These are phyloP conservation scores for Eptatretus atami DNA, from an alignment of 2,797 vertebrate genomes.

Conservation along the genomic window DNA sequence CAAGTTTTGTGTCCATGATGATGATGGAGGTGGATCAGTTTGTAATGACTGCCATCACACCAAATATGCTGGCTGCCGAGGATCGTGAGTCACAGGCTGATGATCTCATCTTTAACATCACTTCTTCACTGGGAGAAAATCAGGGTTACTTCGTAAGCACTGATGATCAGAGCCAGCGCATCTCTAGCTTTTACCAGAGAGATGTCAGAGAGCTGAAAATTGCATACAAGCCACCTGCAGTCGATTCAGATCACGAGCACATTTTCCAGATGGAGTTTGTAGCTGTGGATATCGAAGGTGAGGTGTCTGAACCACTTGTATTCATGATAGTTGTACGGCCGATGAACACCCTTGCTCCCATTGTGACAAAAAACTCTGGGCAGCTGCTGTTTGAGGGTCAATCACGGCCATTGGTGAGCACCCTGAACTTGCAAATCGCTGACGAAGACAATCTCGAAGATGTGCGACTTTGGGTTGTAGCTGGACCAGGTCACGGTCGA, in stretches of 20 bases:
- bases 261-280: conserved; percentile 46
- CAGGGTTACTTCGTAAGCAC: conserved; percentile 42
- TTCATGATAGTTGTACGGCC: conserved; percentile 46
- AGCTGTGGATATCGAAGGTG: conserved; percentile 29
- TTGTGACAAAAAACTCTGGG: conserved; percentile 28
- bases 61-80: conserved; percentile 33
- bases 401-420: conserved; percentile 25
- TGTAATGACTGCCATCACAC: conserved; percentile 36
- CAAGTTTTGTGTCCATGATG: conserved; percentile 32
- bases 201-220: conserved; percentile 45
- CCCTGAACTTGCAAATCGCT: conserved; percentile 33
- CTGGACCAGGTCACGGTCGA: conserved; percentile 29
- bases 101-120: conserved; percentile 40
- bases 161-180: conserved; percentile 23
- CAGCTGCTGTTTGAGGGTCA: conserved; percentile 45
- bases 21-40: conserved; percentile 44
- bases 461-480: conserved; percentile 24
- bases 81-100: conserved; percentile 27
- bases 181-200: conserved; percentile 40
- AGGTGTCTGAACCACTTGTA: conserved; percentile 32
- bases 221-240: conserved; percentile 33
- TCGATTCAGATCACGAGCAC: conserved; percentile 22
- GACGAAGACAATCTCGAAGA: conserved; percentile 36
- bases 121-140: conserved; percentile 17
- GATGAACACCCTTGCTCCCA: conserved; percentile 35